Conservation (phyloP, 2,797 vertebrate genomes). For the Euthynnus affinis region DNA sequence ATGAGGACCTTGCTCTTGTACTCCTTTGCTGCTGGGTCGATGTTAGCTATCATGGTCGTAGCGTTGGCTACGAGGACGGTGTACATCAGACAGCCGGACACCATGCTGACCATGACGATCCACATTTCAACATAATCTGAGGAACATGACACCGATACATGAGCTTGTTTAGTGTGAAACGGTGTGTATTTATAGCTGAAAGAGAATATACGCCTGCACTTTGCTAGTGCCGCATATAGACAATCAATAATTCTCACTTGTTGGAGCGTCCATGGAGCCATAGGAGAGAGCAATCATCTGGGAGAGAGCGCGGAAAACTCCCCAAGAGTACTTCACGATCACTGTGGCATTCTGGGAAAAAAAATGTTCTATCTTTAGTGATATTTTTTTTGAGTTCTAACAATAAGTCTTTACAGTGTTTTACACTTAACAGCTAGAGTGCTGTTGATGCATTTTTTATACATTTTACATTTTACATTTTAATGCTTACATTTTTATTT, state of each 20-base stretch:
- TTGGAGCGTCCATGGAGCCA: slow-evolving; percentile 86
- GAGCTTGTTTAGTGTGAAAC: background rate
- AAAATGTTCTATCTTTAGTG: background rate
- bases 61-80: slow-evolving; percentile 87
- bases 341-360: slow-evolving; percentile 85
- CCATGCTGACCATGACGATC: slow-evolving; percentile 89
- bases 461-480: too few species aligned
- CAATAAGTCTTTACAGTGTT: too few species aligned
- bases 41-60: slow-evolving; percentile 84
- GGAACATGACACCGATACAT: slow-evolving; percentile 31
- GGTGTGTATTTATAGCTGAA: slow-evolving; percentile 18
- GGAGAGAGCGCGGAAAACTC: slow-evolving; percentile 86
- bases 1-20: slow-evolving; percentile 87
- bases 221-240: background rate
- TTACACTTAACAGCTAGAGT: too few species aligned
- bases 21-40: slow-evolving; percentile 83
- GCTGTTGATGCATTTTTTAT: too few species aligned
- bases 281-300: slow-evolving; percentile 89
- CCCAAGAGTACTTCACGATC: slow-evolving; percentile 87
- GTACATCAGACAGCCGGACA: slow-evolving; percentile 88
- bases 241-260: slow-evolving; percentile 79
- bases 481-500: too few species aligned
- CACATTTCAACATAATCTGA: slow-evolving; percentile 87
- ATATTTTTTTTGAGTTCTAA: background rate
- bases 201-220: background rate